Evolutionary conservation across 2,888 invertebrate genomes (phyloP).

Genomic region (Dynastes hyllus): DNA sequence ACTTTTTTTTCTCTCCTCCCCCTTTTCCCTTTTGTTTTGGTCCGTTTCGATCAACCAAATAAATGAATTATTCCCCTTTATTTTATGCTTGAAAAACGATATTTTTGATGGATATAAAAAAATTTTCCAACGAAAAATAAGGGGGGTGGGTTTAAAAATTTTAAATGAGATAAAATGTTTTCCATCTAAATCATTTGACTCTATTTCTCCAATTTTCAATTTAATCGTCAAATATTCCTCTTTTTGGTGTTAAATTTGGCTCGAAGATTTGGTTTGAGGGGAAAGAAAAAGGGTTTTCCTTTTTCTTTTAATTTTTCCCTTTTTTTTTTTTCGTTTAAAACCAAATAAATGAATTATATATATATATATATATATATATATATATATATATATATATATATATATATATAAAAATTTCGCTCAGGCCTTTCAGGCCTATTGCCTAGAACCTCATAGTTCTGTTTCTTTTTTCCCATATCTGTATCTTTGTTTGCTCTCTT

Average conservation of each 20-base stretch:
- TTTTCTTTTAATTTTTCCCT: too few species aligned
- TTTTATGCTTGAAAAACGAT: neutral
- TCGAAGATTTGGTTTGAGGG: neutral
- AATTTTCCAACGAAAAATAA: too few species aligned
- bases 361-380: neutral
- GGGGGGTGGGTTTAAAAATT: too few species aligned
- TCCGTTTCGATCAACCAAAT: conserved; percentile 16
- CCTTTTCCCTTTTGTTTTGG: neutral
- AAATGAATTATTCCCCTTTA: conserved; percentile 25
- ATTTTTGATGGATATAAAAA: too few species aligned
- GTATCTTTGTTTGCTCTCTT: too few species aligned
- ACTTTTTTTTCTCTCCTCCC: neutral
- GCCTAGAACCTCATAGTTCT: too few species aligned
- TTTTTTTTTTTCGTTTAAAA: too few species aligned
- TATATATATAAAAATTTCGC: neutral
- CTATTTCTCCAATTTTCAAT: too few species aligned
- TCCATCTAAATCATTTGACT: too few species aligned
- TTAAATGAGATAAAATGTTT: too few species aligned
- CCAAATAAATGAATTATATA: conserved; percentile 22
- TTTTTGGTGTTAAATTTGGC: conserved; percentile 7
- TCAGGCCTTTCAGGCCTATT: too few species aligned
- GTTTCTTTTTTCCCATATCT: too few species aligned
- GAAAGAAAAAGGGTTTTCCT: neutral
- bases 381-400: neutral
- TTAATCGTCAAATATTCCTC: neutral